These are phyloP conservation scores for Clistopyga incitator DNA, from an alignment of 2,888 invertebrate species.

Conservation along the genomic window DNA sequence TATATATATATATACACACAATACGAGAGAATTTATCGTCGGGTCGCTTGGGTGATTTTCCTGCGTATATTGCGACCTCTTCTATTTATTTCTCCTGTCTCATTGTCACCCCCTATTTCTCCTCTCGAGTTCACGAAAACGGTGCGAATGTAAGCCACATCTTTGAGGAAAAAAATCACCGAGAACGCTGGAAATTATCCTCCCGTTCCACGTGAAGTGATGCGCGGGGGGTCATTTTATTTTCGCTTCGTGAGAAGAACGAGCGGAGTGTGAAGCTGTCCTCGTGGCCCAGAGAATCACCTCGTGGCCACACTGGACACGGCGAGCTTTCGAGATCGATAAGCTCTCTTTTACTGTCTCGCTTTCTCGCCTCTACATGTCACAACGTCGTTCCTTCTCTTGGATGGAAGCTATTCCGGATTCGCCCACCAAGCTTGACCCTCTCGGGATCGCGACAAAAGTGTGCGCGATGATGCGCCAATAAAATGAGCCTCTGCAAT, in stretches of 20 bases:
- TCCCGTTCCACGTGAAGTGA: constrained; percentile 21
- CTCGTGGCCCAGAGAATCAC: constrained; percentile 28
- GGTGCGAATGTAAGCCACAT: not conserved
- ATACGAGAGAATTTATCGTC: constrained; percentile 46
- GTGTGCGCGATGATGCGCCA: constrained; percentile 47
- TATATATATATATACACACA: not conserved
- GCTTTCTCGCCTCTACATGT: not conserved
- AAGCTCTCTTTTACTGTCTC: constrained; percentile 46
- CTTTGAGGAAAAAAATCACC: not conserved
- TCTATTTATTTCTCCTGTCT: not conserved
- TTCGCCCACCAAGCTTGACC: constrained; percentile 28
- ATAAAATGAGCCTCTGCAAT: constrained; percentile 50
- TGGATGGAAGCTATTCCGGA: constrained; percentile 32
- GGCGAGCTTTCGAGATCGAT: constrained; percentile 54
- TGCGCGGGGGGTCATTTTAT: constrained; percentile 6
- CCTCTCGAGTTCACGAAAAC: not conserved
- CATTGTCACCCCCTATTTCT: not conserved
- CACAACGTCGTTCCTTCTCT: not conserved
- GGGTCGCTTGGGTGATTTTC: constrained; percentile 30
- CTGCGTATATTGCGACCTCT: constrained; percentile 28
- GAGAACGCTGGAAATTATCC: constrained; percentile 14
- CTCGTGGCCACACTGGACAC: constrained; percentile 24
- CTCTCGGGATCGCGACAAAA: constrained; percentile 38
- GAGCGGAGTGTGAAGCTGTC: not conserved
- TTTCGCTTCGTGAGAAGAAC: constrained; percentile 4